Evolutionary conservation across 2,113 vertebrate species (phyloP), one percentile per base, ranked within the genome.

Genomic region (Apaloderma vittatum): DNA sequence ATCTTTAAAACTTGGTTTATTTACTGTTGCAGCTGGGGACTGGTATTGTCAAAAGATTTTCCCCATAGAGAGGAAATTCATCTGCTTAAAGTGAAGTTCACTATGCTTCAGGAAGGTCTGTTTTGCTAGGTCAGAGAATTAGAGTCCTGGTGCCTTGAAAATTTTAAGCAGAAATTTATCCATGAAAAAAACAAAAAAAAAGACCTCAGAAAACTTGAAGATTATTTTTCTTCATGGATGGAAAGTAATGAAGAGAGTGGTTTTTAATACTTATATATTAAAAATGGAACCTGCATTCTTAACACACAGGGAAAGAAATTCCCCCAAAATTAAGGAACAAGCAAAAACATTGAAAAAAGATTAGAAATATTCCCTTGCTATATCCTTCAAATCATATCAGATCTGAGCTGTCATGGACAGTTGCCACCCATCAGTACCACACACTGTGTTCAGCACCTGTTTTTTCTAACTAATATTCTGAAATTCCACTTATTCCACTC

Each of bases 1-100:
- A 49, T 78, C 48, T 66, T 91, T 85, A 88, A 93, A 89, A 49
- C 51, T 87, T 46, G 32, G 15, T 49, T n/a, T 91, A 81, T 92
- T 95, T 94, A 73, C 68, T 93, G 24, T 77, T 95, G 78, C 87
- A 94, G 75, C 66, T 90, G 73, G 43, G 52, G 26, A 91, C 65
- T 72, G 20, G 15, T 52, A n/a, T 36, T 92, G 65, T 87, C 79
- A 89, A 75, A 90, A 84, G 72, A 80, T 54, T 72, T 68, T 72
- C 57, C 87, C 37, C 18, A 63, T 1, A 93, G 72, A 80, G 73
- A 63, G 37, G 75, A 96, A 92, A 86, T 72, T 78, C 22, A 46
- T 54, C 80, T 81, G 11, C 27, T 48, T 81, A 16, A 84, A 78
- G 29, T 3, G 2, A 78, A 83, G 85, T 57, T 75, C 70, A 26